Base-by-base conservation (phyloP, 1,140 invertebrate genomes). In the Battus philenor region DNA sequence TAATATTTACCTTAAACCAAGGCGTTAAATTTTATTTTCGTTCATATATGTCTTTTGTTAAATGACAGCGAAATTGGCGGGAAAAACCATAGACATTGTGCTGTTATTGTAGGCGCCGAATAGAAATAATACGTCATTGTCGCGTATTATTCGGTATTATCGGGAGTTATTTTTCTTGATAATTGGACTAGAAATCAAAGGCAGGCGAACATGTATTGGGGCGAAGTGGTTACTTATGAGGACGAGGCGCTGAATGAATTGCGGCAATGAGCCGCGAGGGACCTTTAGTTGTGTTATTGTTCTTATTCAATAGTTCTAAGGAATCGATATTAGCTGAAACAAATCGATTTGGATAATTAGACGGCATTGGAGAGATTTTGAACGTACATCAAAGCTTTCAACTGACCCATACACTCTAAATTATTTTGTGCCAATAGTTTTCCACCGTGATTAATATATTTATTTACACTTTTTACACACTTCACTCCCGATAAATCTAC, bases 101-200 rank as follows among this genome's bases (percentile, higher is more conserved):
- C 17, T 53, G 49, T 57, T 56, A 59, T 59, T 50, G 51, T 55
- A 49, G 50, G 51, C 48, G 47, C 47, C 51, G 59, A 68, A 70
- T 64, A 47, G 62, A 58, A 70, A 67, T 66, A 69, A 76, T 73
- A 52, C 55, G 43, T 69, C 65, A 68, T 26, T 67, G 70, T 69
- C 67, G 36, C 20, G 38, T 45, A 66, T 74, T 71, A 68, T 68
- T 65, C 66, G 48, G 66, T 48, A 56, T 66, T 70, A 77, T 65
- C 61, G 52, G 53, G 63, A 54, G 59, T 61, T 75, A 71, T 75
- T 78, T 78, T 73, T 73, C 71, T 65, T 66, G 53, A 51, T 78
- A 78, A 78, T 78, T 73, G 74, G 71, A 50, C 58, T 49, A 73
- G 65, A 59, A 68, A 71, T 78, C 74, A 75, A 54, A 57, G 53